phyloP scores from a whole-genome alignment of 1,140 invertebrate genomes.

The Trypoxylus dichotomus region DNA sequence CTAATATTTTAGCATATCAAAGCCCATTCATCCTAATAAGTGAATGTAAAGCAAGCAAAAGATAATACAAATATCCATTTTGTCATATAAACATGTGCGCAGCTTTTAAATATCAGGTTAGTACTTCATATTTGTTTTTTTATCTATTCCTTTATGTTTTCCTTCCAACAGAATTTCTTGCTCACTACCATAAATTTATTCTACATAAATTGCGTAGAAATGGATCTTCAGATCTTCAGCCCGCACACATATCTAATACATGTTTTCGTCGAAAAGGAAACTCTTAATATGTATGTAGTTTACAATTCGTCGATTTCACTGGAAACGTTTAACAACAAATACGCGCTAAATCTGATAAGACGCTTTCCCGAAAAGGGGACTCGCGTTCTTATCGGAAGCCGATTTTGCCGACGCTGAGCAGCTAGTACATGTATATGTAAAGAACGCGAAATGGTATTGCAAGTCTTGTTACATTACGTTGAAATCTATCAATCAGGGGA shows the following conservation, averaged over 20 bases:
- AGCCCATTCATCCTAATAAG: too few relatives aligned
- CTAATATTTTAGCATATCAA: too few relatives aligned
- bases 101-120: too few relatives aligned
- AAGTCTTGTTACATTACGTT: constrained; percentile 2
- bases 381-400: background rate
- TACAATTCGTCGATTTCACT: background rate
- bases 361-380: background rate
- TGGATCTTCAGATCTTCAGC: too few relatives aligned
- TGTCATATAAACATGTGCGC: too few relatives aligned
- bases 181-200: background rate
- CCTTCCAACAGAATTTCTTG: too few relatives aligned
- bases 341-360: background rate
- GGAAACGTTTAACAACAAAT: background rate
- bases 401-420: background rate
- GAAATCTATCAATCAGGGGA: constrained; percentile 21
- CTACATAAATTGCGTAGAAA: background rate
- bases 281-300: background rate
- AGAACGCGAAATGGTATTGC: background rate
- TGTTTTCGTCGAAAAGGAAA: background rate
- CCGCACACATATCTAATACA: too few relatives aligned
- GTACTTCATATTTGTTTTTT: too few relatives aligned
- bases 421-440: background rate
- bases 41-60: too few relatives aligned
- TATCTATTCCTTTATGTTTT: too few relatives aligned
- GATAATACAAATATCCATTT: too few relatives aligned